Conservation (phyloP, 2,113 vertebrate species). For the Hippopotamus amphibius region DNA sequence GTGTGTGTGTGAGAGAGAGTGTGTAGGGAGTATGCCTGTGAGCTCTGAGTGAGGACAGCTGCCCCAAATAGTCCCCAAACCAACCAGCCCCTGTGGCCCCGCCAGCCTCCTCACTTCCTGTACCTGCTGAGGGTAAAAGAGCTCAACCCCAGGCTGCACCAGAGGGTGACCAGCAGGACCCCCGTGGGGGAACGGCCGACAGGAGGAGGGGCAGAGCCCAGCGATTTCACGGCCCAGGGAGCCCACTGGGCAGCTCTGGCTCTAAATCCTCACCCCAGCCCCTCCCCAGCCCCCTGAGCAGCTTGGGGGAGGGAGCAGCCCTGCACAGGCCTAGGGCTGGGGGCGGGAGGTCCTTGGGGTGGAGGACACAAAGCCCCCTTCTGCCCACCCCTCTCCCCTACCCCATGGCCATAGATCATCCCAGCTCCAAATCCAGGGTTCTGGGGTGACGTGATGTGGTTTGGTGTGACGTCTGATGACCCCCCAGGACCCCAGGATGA, state of each 20-base stretch:
- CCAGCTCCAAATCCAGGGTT: not conserved
- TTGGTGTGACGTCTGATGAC: not conserved
- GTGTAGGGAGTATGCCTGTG: not conserved
- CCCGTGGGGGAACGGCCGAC: accelerated
- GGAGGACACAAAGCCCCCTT: not conserved
- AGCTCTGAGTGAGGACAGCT: not conserved
- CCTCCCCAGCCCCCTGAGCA: not conserved
- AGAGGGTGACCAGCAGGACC: accelerated
- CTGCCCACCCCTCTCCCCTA: accelerated
- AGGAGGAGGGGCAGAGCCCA: not conserved
- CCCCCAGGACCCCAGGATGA: not conserved
- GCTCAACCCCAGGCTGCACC: not conserved
- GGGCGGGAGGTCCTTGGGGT: accelerated
- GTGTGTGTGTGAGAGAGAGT: not conserved
- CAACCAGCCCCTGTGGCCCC: not conserved
- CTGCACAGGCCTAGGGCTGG: accelerated
- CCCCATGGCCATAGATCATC: accelerated
- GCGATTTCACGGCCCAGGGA: not conserved
- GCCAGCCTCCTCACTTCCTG: not conserved
- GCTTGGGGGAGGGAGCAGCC: not conserved
- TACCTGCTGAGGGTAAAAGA: not conserved
- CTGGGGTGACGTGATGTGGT: not conserved
- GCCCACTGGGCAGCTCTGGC: not conserved
- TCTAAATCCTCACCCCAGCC: not conserved
- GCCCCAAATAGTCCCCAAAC: not conserved